Evolutionary conservation across 2,888 invertebrate species (phyloP).

Genomic region (Andrena dorsata): DNA sequence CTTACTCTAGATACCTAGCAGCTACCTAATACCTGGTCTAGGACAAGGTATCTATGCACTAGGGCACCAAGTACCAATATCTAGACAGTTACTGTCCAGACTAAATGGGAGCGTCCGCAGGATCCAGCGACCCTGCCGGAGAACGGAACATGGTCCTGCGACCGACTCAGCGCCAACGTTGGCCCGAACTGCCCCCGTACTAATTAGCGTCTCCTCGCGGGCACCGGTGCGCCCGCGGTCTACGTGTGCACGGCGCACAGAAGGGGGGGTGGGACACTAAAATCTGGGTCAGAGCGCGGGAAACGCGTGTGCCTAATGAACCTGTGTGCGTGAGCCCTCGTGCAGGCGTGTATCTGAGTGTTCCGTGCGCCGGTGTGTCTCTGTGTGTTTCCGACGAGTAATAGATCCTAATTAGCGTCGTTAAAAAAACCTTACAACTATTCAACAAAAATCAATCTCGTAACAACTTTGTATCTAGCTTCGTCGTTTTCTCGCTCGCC

Average conservation of each 20-base stretch:
- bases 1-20: neutral
- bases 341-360: neutral
- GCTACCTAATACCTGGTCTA: neutral
- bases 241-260: constrained; percentile 31
- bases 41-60: neutral
- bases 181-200: constrained; percentile 25
- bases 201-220: constrained; percentile 42
- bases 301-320: constrained; percentile 46
- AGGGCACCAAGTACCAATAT: neutral
- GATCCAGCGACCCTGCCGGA: neutral
- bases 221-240: constrained; percentile 22
- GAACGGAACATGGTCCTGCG: neutral
- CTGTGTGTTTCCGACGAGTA: constrained; percentile 64
- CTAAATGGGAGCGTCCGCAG: neutral
- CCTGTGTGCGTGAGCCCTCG: constrained; percentile 21
- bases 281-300: constrained; percentile 55
- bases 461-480: constrained; percentile 80
- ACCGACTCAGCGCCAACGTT: constrained; percentile 6
- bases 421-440: constrained; percentile 84
- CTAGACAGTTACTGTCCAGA: neutral
- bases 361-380: neutral
- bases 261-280: constrained; percentile 49
- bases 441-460: constrained; percentile 83
- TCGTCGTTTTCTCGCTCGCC: constrained; percentile 60
- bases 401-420: constrained; percentile 80